A percentile compares a stretch with the other conserved stretches of the same genome.
Conservation (phyloP, 2,888 invertebrate species). For the Creontiades dilutus region DNA sequence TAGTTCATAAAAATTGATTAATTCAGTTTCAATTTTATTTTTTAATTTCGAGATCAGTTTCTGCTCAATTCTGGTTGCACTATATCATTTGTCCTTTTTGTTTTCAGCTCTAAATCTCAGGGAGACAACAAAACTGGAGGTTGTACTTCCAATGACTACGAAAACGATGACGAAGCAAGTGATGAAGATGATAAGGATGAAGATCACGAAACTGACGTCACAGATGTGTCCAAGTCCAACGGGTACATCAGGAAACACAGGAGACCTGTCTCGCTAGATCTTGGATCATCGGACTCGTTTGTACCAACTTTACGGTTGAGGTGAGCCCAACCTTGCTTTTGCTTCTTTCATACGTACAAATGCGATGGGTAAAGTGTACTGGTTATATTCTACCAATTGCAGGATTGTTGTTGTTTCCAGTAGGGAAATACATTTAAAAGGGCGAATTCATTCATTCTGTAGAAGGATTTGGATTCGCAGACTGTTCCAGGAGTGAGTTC, state of each 20-base stretch:
- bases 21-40: too few relatives aligned
- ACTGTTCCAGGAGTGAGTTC: too few relatives aligned
- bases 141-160: not conserved
- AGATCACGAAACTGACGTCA: slow-evolving; percentile 61
- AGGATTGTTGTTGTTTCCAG: too few relatives aligned
- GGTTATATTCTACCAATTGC: too few relatives aligned
- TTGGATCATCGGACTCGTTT: slow-evolving; percentile 43
- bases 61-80: too few relatives aligned
- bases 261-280: slow-evolving; percentile 41
- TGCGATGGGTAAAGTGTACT: too few relatives aligned
- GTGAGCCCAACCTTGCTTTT: not conserved
- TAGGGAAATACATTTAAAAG: too few relatives aligned
- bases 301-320: slow-evolving; percentile 37
- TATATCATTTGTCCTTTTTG: not conserved
- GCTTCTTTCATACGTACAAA: too few relatives aligned
- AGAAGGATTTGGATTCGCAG: too few relatives aligned
- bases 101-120: slow-evolving; percentile 60
- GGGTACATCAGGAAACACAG: slow-evolving; percentile 15
- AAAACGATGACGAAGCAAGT: slow-evolving; percentile 9
- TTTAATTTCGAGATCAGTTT: too few relatives aligned
- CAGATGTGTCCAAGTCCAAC: slow-evolving; percentile 62
- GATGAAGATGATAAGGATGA: slow-evolving; percentile 2
- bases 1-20: too few relatives aligned
- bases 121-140: slow-evolving; percentile 35
- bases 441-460: too few relatives aligned